Percentiles rank a stretch among this genome's conserved stretches.
Conservation (phyloP, 2,888 invertebrate genomes). For the Miltochrista miniata region DNA sequence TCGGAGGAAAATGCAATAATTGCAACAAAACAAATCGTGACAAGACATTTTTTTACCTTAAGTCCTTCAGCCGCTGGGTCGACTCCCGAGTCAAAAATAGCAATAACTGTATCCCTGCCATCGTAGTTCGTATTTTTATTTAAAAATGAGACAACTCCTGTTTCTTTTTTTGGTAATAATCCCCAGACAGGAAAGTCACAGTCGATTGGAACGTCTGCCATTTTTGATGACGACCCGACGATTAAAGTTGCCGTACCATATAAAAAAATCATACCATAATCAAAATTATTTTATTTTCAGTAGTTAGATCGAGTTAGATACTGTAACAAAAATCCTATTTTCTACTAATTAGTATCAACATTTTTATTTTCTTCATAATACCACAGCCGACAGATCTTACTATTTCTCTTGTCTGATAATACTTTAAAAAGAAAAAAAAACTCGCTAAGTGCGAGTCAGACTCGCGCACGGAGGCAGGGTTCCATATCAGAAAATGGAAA, state of each 20-base stretch:
- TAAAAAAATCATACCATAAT: neutral
- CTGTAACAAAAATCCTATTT: neutral
- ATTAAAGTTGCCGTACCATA: constrained; percentile 40
- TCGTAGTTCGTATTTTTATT: constrained; percentile 95
- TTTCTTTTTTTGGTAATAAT: constrained; percentile 97
- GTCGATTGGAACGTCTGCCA: constrained; percentile 83
- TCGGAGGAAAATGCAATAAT: constrained; percentile 38
- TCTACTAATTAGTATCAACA: too few relatives aligned
- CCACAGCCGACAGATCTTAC: too few relatives aligned
- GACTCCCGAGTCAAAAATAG: constrained; percentile 98
- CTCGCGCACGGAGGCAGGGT: too few relatives aligned
- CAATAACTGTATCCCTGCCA: constrained; percentile 95
- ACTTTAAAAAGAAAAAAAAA: too few relatives aligned
- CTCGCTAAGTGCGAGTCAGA: too few relatives aligned
- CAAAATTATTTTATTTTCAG: neutral
- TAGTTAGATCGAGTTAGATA: too few relatives aligned
- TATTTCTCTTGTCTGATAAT: too few relatives aligned
- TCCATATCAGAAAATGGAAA: too few relatives aligned
- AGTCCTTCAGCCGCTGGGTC: constrained; percentile 98
- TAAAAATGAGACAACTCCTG: constrained; percentile 93
- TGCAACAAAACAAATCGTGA: constrained; percentile 69
- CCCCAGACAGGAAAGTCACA: constrained; percentile 92
- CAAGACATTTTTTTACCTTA: constrained; percentile 87
- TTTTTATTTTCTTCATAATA: too few relatives aligned
- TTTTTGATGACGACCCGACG: constrained; percentile 78